Percentiles rank a stretch among this genome's conserved stretches.
Conservation (phyloP, 2,113 vertebrate genomes). For the Poecilia latipinna region DNA sequence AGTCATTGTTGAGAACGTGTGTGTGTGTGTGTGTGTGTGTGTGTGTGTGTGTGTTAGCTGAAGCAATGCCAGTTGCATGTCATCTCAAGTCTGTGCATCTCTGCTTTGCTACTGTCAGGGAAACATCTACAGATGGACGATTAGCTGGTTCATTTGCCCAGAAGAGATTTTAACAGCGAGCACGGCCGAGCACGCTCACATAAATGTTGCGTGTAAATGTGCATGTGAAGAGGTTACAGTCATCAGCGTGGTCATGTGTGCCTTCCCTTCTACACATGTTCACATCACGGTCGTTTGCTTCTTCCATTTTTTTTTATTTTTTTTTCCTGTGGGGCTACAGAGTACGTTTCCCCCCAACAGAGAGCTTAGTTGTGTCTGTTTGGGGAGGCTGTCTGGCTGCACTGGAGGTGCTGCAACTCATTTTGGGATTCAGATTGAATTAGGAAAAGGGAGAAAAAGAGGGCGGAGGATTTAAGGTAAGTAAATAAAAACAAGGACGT, state of each 20-base stretch:
- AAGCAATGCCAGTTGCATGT: constrained; percentile 56
- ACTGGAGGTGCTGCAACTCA: constrained; percentile 43
- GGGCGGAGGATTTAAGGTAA: neutral
- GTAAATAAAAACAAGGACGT: neutral
- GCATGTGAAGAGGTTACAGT: neutral
- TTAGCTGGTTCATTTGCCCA: constrained; percentile 70
- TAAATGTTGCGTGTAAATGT: constrained; percentile 8
- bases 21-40: constrained; percentile 1
- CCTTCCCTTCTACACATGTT: neutral
- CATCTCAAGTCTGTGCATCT: constrained; percentile 63
- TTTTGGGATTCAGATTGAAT: constrained; percentile 56
- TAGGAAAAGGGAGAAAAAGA: constrained; percentile 7
- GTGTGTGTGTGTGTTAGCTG: constrained; percentile 21
- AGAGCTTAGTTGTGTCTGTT: constrained; percentile 44
- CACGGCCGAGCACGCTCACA: constrained; percentile 28
- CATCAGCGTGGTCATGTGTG: neutral
- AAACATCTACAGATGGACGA: constrained; percentile 61
- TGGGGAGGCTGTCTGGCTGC: constrained; percentile 46
- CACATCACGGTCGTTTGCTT: neutral
- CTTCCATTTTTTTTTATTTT: neutral
- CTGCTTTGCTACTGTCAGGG: constrained; percentile 67
- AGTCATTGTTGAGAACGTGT: constrained; percentile 28
- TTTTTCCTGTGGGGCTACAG: constrained; percentile 27
- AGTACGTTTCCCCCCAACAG: constrained; percentile 35
- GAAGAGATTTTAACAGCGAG: constrained; percentile 48